A percentile compares a stretch with the other conserved stretches of the same genome.
These are phyloP conservation scores for Orientallactaga bullata DNA, from an alignment of 2,113 vertebrate species.

Conservation along the genomic window DNA sequence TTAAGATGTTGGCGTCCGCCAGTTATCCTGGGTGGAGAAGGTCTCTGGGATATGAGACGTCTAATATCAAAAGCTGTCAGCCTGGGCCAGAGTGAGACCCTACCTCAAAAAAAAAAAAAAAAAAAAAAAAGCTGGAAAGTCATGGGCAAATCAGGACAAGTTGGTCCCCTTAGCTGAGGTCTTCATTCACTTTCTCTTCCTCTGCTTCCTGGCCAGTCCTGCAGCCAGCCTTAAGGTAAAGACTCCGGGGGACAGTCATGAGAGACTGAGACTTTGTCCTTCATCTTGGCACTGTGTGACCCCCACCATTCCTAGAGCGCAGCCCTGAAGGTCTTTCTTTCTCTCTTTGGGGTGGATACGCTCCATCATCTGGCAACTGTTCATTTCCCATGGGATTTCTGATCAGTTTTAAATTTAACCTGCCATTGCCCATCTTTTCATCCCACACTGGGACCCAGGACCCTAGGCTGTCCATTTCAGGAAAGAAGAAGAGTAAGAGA, in stretches of 20 bases:
- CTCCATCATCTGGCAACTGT: conserved; percentile 68
- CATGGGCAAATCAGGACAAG: not conserved
- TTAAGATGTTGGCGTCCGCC: not conserved
- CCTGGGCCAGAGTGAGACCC: too few relatives aligned
- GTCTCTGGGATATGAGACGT: not conserved
- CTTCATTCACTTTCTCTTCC: conserved; percentile 60
- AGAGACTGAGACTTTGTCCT: conserved; percentile 74
- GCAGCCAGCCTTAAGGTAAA: conserved; percentile 65
- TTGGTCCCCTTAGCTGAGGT: conserved; percentile 1
- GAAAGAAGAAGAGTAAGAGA: too few relatives aligned
- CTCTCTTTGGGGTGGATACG: conserved; percentile 72
- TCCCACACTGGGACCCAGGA: not conserved
- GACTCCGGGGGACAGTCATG: conserved; percentile 71
- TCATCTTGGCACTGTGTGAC: conserved; percentile 73
- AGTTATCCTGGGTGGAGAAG: not conserved
- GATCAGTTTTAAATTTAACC: conserved; percentile 66
- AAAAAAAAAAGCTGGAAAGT: too few relatives aligned
- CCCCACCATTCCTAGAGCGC: conserved; percentile 64
- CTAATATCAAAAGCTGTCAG: not conserved
- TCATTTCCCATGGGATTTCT: conserved; percentile 76
- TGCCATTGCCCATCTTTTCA: not conserved
- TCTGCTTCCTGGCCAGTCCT: conserved; percentile 63
- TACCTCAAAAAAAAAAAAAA: too few relatives aligned
- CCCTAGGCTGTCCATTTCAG: not conserved
- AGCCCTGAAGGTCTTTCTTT: conserved; percentile 71